Percentiles rank a stretch among this genome's conserved stretches.
These are phyloP conservation scores for Byasa hedistus DNA, from an alignment of 2,888 invertebrate species.

Conservation along the genomic window DNA sequence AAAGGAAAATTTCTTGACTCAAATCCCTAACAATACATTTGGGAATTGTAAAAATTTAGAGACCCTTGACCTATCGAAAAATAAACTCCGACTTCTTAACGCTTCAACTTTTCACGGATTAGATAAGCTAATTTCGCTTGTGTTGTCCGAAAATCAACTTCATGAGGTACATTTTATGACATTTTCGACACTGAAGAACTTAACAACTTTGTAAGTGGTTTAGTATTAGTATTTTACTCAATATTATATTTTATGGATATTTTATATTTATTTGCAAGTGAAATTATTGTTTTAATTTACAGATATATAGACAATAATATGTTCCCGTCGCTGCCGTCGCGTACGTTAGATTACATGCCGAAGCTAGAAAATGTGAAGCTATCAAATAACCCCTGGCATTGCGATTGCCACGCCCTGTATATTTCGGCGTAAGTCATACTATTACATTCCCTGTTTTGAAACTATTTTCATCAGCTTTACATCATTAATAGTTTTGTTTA, in stretches of 20 bases:
- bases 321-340: constrained; percentile 84
- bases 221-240: background rate
- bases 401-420: constrained; percentile 87
- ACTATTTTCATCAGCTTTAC: too few relatives aligned
- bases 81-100: constrained; percentile 82
- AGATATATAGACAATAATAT: constrained; percentile 88
- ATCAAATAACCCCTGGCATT: constrained; percentile 89
- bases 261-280: background rate
- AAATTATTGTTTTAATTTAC: constrained; percentile 36
- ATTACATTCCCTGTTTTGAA: too few relatives aligned
- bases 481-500: too few relatives aligned
- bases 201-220: constrained; percentile 84
- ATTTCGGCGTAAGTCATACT: constrained; percentile 81
- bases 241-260: background rate
- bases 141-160: constrained; percentile 86
- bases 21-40: constrained; percentile 80
- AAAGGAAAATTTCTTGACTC: constrained; percentile 82
- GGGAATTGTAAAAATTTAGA: constrained; percentile 78
- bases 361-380: constrained; percentile 84
- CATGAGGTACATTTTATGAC: constrained; percentile 81
- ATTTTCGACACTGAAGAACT: constrained; percentile 82
- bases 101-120: constrained; percentile 82
- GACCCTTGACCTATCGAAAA: constrained; percentile 84
- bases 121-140: constrained; percentile 82
- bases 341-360: constrained; percentile 82